A percentile compares a stretch with the other conserved stretches of the same genome.
Conservation (phyloP, 2,888 invertebrate species). For the Hipparchia sbordonii region DNA sequence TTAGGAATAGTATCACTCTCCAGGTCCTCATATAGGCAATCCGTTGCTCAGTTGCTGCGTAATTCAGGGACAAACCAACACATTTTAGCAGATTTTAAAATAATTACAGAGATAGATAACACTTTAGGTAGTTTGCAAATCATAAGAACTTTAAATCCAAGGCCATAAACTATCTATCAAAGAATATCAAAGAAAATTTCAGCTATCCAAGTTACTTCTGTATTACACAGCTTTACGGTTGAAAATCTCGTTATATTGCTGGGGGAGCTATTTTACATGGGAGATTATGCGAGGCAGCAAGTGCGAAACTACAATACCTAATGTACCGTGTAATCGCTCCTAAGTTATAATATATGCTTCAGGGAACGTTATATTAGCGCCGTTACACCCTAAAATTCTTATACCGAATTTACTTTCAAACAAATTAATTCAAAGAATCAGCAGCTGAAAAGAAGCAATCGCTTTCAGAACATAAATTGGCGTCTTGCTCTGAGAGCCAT, state of each 20-base stretch:
- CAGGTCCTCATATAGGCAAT: too few relatives aligned
- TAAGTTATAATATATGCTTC: background rate
- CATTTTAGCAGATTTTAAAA: too few relatives aligned
- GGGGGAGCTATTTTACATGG: background rate
- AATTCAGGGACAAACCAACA: too few relatives aligned
- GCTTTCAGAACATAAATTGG: too few relatives aligned
- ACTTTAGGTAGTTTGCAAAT: background rate
- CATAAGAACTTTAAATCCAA: background rate
- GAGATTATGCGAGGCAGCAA: background rate
- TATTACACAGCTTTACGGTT: background rate
- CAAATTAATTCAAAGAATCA: background rate
- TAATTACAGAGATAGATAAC: too few relatives aligned
- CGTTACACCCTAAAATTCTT: background rate
- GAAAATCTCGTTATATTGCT: background rate
- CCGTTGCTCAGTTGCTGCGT: too few relatives aligned
- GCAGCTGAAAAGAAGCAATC: too few relatives aligned
- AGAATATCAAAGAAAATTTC: background rate
- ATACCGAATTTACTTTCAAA: background rate
- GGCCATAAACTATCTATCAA: conserved; percentile 2
- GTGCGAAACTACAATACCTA: background rate
- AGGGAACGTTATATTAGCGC: background rate
- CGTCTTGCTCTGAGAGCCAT: too few relatives aligned
- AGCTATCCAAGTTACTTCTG: background rate
- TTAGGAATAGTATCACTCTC: too few relatives aligned
- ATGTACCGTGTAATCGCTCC: background rate